Evolutionary conservation across 2,888 invertebrate species (phyloP), one percentile per base, ranked within the genome.

Genomic region (Drepana falcataria): DNA sequence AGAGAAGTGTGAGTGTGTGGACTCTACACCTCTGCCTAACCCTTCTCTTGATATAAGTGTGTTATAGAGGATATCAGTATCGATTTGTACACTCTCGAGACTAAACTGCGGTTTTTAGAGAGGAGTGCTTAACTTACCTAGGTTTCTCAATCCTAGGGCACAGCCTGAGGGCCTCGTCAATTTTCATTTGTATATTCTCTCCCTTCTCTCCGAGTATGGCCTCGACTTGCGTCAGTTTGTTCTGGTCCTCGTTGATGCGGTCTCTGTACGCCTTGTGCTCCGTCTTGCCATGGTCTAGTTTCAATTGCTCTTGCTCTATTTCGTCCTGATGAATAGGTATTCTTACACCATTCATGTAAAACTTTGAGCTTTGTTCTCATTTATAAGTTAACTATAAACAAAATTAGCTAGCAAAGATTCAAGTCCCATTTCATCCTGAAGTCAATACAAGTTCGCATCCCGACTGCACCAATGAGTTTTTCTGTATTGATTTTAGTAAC

Each of bases 121-220:
- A 21, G 21, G 21, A 21, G 21, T 21, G 21, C 21, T 21, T 21
- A 47, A 47, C 7, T 59, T 68, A 93, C 93, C 92, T 91, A 0
- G 89, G 79, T 4, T 91, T 83, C 0, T 86, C 72, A 3, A 93
- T 78, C 62, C 93, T 81, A 1, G 85, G 75, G 40, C 93, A 92
- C 9, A 89, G 68, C 47, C 65, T 71, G 49, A 77, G 72, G 0
- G 94, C 93, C 52, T 87, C 82, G 5, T 69, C 65, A 2, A 80
- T 68, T 58, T 85, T 81, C 61, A 73, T 68, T 0, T 65, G 58
- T 3, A 88, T 74, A 40, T 75, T 63, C 1, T 65, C 65, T 21
- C 73, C 69, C 60, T 92, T 90, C 49, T 81, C 82, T 33, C 83
- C 73, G 2, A 88, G 71, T 0, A 88, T 78, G 35, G 71, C 73